These are phyloP conservation scores for Ciconia nigra DNA, from an alignment of 2,797 vertebrate species.

Conservation along the genomic window DNA sequence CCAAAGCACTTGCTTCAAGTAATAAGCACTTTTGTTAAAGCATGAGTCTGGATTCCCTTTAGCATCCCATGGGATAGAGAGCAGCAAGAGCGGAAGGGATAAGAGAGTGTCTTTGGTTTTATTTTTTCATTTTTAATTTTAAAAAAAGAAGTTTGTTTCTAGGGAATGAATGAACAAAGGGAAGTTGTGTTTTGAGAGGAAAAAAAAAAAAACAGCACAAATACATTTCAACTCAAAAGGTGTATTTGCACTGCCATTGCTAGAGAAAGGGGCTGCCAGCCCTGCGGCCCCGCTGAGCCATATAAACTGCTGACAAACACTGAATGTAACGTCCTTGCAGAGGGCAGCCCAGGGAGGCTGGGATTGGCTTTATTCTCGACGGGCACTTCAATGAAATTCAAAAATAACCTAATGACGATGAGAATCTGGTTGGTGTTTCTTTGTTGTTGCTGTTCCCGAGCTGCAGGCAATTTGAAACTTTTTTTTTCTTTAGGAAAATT, in stretches of 20 bases:
- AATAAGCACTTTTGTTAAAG: constrained; percentile 84
- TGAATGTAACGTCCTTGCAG: constrained; percentile 66
- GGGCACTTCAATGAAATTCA: neutral
- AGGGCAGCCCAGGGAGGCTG: neutral
- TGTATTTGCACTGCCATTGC: constrained; percentile 73
- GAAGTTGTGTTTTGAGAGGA: constrained; percentile 26
- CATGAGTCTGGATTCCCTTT: constrained; percentile 65
- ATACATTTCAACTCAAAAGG: constrained; percentile 54
- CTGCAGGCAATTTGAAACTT: neutral
- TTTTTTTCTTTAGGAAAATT: neutral
- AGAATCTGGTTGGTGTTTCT: neutral
- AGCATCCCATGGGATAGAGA: constrained; percentile 42
- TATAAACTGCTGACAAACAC: constrained; percentile 74
- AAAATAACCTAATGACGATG: neutral
- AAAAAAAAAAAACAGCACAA: constrained; percentile 50
- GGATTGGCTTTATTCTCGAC: neutral
- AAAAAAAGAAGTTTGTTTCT: neutral
- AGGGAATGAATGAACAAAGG: constrained; percentile 49
- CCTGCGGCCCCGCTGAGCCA: constrained; percentile 67
- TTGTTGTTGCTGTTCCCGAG: neutral
- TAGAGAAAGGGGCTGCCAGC: constrained; percentile 46
- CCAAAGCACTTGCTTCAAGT: constrained; percentile 86
- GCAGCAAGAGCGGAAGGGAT: neutral
- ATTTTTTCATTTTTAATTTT: constrained; percentile 55
- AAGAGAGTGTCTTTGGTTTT: constrained; percentile 18